Evolutionary conservation across 1,140 invertebrate genomes (phyloP).

Genomic region (Drosophila navojoa): DNA sequence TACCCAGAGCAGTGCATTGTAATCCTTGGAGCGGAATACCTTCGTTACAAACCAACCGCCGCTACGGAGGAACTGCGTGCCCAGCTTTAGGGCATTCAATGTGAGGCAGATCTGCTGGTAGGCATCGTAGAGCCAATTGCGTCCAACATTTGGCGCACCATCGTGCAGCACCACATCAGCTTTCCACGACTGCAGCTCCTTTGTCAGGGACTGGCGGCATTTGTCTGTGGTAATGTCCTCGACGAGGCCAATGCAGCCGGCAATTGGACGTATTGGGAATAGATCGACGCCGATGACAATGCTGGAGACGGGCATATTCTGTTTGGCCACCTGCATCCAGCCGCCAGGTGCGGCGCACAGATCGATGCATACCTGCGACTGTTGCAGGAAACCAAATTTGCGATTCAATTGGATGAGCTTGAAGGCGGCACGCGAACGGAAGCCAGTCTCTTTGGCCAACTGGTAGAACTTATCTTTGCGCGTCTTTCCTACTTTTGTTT

Average conservation of each 20-base stretch:
- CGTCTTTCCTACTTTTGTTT: conserved; percentile 98
- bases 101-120: conserved; percentile 97
- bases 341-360: conserved; percentile 99
- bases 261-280: conserved; percentile 96
- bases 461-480: conserved; percentile 99
- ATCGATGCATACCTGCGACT: conserved; percentile 97
- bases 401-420: conserved; percentile 99
- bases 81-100: conserved; percentile 95
- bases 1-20: conserved; percentile 97
- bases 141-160: conserved; percentile 99
- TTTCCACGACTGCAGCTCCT: conserved; percentile 97
- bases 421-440: conserved; percentile 98
- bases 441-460: conserved; percentile 99
- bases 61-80: conserved; percentile 94
- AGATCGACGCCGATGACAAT: conserved; percentile 98
- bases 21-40: conserved; percentile 99
- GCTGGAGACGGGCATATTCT: conserved; percentile 99
- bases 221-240: conserved; percentile 99
- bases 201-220: conserved; percentile 90
- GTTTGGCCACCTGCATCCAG: conserved; percentile 99
- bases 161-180: conserved; percentile 98
- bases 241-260: conserved; percentile 93
- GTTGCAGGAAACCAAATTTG: conserved; percentile 98
- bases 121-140: conserved; percentile 99
- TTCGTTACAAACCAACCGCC: conserved; percentile 99